A percentile compares a stretch with the other conserved stretches of the same genome.
Evolutionary conservation across 37 sponge, comb jelly and placozoan species (phyloP).

Genomic region (Crambe crambe): DNA sequence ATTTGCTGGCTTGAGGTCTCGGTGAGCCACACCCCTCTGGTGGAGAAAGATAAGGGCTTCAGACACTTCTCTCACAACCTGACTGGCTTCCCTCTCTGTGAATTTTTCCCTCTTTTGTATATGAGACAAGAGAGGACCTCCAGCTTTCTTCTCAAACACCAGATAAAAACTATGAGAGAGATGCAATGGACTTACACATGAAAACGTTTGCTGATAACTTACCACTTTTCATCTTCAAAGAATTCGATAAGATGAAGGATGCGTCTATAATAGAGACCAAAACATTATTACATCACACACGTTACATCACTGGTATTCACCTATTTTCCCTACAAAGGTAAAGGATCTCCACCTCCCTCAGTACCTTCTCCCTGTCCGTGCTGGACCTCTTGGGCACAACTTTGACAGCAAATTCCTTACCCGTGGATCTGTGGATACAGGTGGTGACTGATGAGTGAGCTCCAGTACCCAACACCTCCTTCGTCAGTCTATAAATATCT

Average conservation of each 20-base stretch:
- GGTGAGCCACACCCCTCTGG: conserved; percentile 76
- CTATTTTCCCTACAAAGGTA: conserved; percentile 68
- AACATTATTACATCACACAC: neutral
- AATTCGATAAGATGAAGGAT: conserved; percentile 56
- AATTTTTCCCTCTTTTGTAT: conserved; percentile 72
- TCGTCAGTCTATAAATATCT: conserved; percentile 48
- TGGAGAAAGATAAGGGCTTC: conserved; percentile 78
- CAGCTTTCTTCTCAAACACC: conserved; percentile 68
- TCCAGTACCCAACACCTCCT: conserved; percentile 64
- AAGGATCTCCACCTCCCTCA: conserved; percentile 85
- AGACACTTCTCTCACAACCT: conserved; percentile 63
- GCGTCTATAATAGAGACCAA: conserved; percentile 14
- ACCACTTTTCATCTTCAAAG: conserved; percentile 48
- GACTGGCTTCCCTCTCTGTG: conserved; percentile 79
- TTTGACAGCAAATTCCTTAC: conserved; percentile 71
- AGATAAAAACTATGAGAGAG: conserved; percentile 36
- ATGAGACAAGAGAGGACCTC: conserved; percentile 74
- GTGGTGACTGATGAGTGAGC: conserved; percentile 64
- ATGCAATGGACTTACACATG: neutral
- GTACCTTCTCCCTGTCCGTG: conserved; percentile 57
- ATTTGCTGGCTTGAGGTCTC: conserved; percentile 90
- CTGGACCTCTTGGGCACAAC: conserved; percentile 19
- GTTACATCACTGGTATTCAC: conserved; percentile 15
- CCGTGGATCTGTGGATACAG: conserved; percentile 27
- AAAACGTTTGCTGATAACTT: neutral